Evolutionary conservation across 2,113 vertebrate genomes (phyloP), one percentile per base, ranked within the genome.

Genomic region (Argyrosomus japonicus): DNA sequence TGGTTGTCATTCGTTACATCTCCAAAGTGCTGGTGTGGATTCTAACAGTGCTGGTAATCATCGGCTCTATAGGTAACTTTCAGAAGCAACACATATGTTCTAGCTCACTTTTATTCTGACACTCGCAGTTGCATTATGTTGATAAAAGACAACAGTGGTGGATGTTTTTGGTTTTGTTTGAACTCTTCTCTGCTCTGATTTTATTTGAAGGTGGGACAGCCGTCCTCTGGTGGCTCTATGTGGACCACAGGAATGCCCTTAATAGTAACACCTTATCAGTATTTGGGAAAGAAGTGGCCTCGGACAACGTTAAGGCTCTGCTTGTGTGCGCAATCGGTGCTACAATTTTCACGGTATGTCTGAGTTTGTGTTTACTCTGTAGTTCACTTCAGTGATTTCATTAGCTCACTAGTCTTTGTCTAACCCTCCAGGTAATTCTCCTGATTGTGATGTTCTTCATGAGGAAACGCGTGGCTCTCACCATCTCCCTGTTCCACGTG

Each of bases 1-100:
- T 99, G 98, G 95, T 97, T 62, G 95, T 99, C 93, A 99, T 99
- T 88, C 97, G 98, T 81, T 99, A 97, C 94, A 99, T 99, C 93
- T 97, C 98, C 72, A 97, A 94, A 93, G 86, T 99, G 21, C 95
- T 99, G 92, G 96, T 99, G 73, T 98, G 97, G 97, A 98, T 99
- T 90, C 86, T 99, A 83, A 98, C 98, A 4, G 89, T 96, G 83
- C 94, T 99, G 79, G 97, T 98, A 18, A 93, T 98, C 85, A 77
- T 99, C 68, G 97, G 97, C 63, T 98, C 98, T 14, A 86, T 98
- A 25, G 98, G 98, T 99, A 96, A 96, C 29, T 23, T 12, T 45
- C 11, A 54, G 53, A 53, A 18, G 14, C 23, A 53, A 15, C 9
- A 18, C 4, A 27, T 25, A 18, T 14, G 13, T n/a, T 57, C 3